Evolutionary conservation across 1,140 invertebrate genomes (phyloP).

Genomic region (Leptinotarsa lineolata): DNA sequence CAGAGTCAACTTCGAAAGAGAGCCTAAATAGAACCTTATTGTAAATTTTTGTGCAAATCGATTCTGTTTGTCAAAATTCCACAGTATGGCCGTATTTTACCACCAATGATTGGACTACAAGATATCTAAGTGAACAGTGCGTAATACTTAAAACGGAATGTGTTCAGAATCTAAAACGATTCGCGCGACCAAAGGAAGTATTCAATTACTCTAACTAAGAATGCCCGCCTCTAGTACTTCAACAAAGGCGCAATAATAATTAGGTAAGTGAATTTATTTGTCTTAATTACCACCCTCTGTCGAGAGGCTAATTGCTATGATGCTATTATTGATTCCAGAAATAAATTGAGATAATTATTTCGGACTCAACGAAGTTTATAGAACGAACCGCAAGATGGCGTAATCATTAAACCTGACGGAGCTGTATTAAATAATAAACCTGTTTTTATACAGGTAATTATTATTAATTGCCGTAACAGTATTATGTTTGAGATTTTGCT

Average conservation of each 20-base stretch:
- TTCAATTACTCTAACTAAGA: neutral
- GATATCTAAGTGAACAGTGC: neutral
- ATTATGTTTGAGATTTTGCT: conserved; percentile 12
- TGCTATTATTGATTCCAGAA: neutral
- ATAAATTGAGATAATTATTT: conserved; percentile 1
- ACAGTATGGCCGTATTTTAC: no score
- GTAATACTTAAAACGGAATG: neutral
- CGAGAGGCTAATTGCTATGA: neutral
- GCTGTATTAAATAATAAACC: conserved; percentile 7
- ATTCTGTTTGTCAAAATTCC: no score
- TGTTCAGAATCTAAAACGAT: neutral
- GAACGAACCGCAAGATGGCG: neutral
- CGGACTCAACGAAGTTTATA: neutral
- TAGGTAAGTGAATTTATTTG: neutral
- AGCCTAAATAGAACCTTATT: no score
- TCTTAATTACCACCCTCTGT: neutral
- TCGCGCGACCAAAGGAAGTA: neutral
- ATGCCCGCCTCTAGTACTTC: neutral
- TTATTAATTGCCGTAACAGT: conserved; percentile 9
- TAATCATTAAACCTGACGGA: neutral
- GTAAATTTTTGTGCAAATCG: no score
- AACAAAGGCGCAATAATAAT: conserved; percentile 3
- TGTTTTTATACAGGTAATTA: conserved; percentile 9
- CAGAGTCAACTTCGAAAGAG: no score
- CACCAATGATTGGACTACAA: no score